Evolutionary conservation across 2,888 invertebrate species (phyloP).

Genomic region (Autographa pulchrina): DNA sequence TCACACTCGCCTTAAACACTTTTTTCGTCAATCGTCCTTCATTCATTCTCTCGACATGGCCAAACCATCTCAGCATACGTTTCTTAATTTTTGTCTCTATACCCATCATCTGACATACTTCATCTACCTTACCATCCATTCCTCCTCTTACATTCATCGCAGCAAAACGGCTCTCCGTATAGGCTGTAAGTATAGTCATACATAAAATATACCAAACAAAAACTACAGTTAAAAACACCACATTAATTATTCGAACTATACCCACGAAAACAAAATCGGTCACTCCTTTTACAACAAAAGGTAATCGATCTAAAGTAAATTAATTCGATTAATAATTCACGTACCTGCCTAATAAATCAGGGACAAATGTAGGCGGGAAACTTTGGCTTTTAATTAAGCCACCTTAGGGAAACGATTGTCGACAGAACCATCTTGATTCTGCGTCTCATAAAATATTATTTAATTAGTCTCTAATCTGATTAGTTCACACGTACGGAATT

Average conservation of each 20-base stretch:
- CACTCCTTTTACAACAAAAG: not conserved
- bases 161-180: too few species aligned
- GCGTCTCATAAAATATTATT: conserved; percentile 15
- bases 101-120: too few species aligned
- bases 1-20: too few species aligned
- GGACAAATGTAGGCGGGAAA: conserved; percentile 9
- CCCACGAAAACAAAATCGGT: not conserved
- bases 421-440: conserved; percentile 8
- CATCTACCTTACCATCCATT: too few species aligned
- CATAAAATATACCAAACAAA: not conserved
- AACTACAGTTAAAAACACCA: not conserved
- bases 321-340: conserved; percentile 23
- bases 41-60: too few species aligned
- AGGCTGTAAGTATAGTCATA: too few species aligned
- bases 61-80: too few species aligned
- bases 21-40: too few species aligned
- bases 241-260: not conserved
- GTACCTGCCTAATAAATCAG: conserved; percentile 24
- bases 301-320: not conserved
- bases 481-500: not conserved
- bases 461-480: not conserved
- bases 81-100: too few species aligned
- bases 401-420: conserved; percentile 8
- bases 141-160: too few species aligned
- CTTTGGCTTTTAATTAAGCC: conserved; percentile 21